Base-by-base conservation (phyloP, 2,888 invertebrate genomes). In the Dermolepida albohirtum region DNA sequence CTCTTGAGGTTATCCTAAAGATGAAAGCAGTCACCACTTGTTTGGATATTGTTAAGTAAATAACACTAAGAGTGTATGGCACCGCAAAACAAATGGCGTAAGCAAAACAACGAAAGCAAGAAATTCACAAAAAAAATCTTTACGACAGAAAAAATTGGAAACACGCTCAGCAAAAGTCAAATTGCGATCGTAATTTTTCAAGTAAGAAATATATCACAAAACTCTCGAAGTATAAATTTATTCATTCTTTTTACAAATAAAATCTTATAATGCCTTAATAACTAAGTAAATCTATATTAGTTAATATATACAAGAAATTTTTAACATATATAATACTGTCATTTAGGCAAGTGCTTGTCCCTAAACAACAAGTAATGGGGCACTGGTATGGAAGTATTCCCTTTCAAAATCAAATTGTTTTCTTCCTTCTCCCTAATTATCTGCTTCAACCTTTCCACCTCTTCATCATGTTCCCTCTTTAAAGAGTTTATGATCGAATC, bases 371-470 rank as follows among this genome's bases (percentile, higher is more conserved):
- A 75, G 77, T 81, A 82, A 63, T 78, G 79, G 44, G 78, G 77
- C 70, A 76, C 68, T 54, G 80, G 78, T 68, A 79, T 74, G 67
- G 82, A 71, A 81, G 79, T 71, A 75, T 81, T 70, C 75, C 78
- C 75, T 63, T 76, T 77, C 17, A 76, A 66, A 22, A 78, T 64
- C 39, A 76, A 43, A 64, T 84, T 84, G 39, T 79, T 78, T 39
- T 81, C 81, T 69, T 86, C 85, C 69, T 86, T 85, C 66, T 84
- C 82, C 59, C 79, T 82, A 8, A 87, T 79, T 41, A 86, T 78
- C 70, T 81, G 78, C 66, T 83, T 83, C 47, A 87, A 76, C 40
- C 83, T 79, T 55, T 83, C 81, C 39, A 86, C 77, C 76, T 87
- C 86, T 44, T 80, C 79, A 64, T 81, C 79, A 76, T 86, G 85